phyloP scores from a whole-genome alignment of 2,797 vertebrate species.

The Glyptemys insculpta region DNA sequence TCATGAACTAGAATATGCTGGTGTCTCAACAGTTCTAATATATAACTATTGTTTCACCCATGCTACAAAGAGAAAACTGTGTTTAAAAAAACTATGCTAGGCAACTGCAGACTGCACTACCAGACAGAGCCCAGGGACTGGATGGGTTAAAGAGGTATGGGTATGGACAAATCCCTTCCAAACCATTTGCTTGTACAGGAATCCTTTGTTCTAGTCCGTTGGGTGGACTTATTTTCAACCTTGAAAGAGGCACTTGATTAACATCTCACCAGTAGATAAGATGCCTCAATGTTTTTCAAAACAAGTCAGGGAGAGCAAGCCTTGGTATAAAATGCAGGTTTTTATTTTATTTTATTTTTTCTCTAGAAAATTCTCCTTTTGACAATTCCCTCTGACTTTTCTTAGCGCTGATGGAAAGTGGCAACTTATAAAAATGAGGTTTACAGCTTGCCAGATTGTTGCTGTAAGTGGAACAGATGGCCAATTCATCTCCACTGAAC shows the following conservation, averaged over 20 bases:
- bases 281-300: constrained; percentile 35
- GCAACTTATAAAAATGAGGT: constrained; percentile 74
- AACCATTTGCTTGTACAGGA: constrained; percentile 47
- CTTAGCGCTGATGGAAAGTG: constrained; percentile 75
- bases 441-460: constrained; percentile 70
- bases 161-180: background rate
- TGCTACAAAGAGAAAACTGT: background rate
- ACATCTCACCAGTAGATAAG: constrained; percentile 31
- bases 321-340: background rate
- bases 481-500: constrained; percentile 80
- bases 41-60: background rate
- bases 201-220: constrained; percentile 47
- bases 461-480: constrained; percentile 81
- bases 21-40: background rate
- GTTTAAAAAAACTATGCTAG: background rate
- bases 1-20: background rate
- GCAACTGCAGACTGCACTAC: background rate
- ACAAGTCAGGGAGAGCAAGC: constrained; percentile 21
- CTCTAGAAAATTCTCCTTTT: background rate
- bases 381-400: constrained; percentile 64
- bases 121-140: background rate
- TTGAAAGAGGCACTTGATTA: constrained; percentile 34
- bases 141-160: background rate
- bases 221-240: constrained; percentile 34
- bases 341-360: background rate